Percentiles rank a stretch among this genome's conserved stretches.
These are phyloP conservation scores for Myocastor coypus DNA, from an alignment of 2,113 vertebrate genomes.

Conservation along the genomic window DNA sequence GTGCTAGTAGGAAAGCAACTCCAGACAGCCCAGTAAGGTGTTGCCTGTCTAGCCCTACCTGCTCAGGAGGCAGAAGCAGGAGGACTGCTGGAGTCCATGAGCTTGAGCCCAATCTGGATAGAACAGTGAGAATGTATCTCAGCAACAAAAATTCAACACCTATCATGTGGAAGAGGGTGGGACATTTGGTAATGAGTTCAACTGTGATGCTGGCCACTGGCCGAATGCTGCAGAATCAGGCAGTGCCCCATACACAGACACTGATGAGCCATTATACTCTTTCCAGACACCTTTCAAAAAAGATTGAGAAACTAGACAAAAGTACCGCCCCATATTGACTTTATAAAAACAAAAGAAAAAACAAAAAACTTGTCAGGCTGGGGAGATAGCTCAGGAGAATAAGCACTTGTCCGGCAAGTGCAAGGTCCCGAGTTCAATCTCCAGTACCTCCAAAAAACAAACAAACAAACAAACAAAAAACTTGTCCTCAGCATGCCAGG, in stretches of 20 bases:
- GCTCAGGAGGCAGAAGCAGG: background rate
- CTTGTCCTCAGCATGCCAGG: background rate
- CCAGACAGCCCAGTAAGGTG: background rate
- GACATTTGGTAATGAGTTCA: background rate
- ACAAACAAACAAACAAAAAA: too few species aligned
- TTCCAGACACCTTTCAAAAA: constrained; percentile 35
- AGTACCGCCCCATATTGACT: background rate
- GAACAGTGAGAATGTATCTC: background rate
- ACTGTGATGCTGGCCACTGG: background rate
- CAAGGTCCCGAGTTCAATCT: too few species aligned
- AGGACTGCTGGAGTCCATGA: background rate
- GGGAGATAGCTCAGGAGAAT: too few species aligned
- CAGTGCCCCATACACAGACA: background rate
- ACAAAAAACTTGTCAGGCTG: too few species aligned
- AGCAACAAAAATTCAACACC: background rate
- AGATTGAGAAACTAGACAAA: constrained; percentile 39
- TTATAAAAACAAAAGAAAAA: background rate
- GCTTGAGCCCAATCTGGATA: background rate
- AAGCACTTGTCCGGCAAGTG: too few species aligned
- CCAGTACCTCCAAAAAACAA: too few species aligned
- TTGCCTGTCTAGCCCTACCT: background rate
- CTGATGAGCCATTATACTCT: constrained; percentile 13
- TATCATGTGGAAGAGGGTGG: background rate
- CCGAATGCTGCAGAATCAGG: background rate
- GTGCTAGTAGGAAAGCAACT: background rate